Percentiles rank a stretch among this genome's conserved stretches.
Conservation (phyloP, 2,888 invertebrate genomes). For the Lumbricus terrestris region DNA sequence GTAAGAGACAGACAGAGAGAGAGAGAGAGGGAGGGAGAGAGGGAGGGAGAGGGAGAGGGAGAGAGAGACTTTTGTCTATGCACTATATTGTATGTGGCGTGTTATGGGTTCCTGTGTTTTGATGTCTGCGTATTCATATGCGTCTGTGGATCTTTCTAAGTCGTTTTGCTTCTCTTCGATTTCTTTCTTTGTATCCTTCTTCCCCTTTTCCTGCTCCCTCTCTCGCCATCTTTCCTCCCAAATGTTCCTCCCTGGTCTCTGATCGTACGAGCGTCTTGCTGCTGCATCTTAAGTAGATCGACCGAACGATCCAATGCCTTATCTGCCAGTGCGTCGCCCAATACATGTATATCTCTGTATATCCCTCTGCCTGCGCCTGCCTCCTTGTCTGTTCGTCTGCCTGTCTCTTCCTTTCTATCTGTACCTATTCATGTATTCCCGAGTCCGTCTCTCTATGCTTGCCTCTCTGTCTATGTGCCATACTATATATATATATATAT, state of each 20-base stretch:
- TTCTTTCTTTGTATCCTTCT: background rate
- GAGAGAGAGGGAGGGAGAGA: no score
- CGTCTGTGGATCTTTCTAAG: no score
- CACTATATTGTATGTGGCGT: no score
- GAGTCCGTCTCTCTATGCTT: background rate
- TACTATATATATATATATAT: no score
- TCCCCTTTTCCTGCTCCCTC: background rate
- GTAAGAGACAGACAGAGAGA: no score
- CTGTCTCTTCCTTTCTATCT: background rate
- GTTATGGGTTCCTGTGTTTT: no score
- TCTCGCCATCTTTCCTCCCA: background rate
- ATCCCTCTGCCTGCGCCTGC: background rate
- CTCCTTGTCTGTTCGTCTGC: background rate
- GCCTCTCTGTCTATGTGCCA: background rate
- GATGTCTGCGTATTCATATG: no score
- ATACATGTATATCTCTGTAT: background rate
- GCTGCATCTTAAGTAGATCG: background rate
- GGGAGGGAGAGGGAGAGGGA: no score
- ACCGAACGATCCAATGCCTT: background rate
- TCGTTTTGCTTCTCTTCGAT: no score
- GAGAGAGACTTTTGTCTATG: no score
- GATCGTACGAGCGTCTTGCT: background rate
- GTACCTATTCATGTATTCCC: background rate
- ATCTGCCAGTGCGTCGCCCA: background rate
- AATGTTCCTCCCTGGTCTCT: background rate